phyloP scores from a whole-genome alignment of 2,113 vertebrate species.

The Cynocephalus volans region DNA sequence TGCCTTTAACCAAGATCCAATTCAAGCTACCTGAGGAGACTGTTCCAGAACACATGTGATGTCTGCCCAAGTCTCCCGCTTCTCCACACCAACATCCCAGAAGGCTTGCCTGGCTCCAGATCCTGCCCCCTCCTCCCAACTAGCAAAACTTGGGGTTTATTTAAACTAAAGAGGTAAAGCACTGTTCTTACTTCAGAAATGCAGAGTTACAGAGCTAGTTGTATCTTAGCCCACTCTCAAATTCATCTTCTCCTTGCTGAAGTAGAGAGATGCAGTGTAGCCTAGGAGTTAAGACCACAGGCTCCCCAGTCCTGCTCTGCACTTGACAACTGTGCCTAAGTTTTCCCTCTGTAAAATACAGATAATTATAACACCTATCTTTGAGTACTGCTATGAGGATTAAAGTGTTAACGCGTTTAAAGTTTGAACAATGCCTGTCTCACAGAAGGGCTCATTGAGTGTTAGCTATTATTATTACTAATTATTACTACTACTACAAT shows the following conservation, averaged over 20 bases:
- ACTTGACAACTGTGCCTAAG: too few relatives aligned
- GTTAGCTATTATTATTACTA: not conserved
- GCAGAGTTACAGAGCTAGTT: not conserved
- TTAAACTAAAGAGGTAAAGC: not conserved
- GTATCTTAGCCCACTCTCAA: not conserved
- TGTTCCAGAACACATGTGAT: not conserved
- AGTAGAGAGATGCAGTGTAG: not conserved
- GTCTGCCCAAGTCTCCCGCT: not conserved
- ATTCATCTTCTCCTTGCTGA: not conserved
- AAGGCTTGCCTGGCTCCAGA: not conserved
- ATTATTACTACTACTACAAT: too few relatives aligned
- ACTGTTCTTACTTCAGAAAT: not conserved
- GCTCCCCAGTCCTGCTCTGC: not conserved
- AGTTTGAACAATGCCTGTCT: not conserved
- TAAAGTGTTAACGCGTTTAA: not conserved
- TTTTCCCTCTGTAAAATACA: not conserved
- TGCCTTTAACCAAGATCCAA: not conserved
- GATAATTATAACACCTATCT: not conserved
- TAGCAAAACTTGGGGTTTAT: not conserved
- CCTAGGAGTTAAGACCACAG: not conserved
- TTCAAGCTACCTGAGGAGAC: too few relatives aligned
- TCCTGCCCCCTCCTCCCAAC: not conserved
- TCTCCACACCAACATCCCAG: not conserved
- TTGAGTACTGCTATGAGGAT: not conserved
- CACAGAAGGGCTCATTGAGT: not conserved